Evolutionary conservation across 2,113 vertebrate genomes (phyloP), one percentile per base, ranked within the genome.

Genomic region (Rhinoptilus africanus): DNA sequence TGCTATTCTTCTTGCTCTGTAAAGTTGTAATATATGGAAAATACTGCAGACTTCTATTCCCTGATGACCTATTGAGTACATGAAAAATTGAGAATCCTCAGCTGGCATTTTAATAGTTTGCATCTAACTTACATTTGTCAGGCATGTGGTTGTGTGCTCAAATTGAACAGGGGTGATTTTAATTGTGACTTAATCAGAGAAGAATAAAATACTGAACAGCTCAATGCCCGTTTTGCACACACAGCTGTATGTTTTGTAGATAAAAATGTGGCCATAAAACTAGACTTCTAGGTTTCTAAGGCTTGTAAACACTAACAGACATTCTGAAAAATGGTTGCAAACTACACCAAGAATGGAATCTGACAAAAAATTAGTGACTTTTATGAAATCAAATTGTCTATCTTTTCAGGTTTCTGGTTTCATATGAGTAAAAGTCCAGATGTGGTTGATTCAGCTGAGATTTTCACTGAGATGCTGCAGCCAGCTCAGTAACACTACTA

Each of bases 21-120:
- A 75, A 93, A 89, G 4, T 72, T 81, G 69, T 85, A 93, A 84
- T 94, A 64, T 75, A 91, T 87, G 79, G 80, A 78, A 92, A 96
- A 97, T 57, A 78, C 69, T 94, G 72, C 89, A 95, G 89, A 78
- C 2, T 77, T 83, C 59, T 94, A 80, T 92, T 90, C 82, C 79
- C 75, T 48, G 12, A 45, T 75, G 93, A 86, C 66, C 54, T 92
- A 90, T 69, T 74, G 79, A 93, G 51, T n/a, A 67, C 72, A 93
- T 82, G 82, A 95, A 95, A 94, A 85, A 92, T 34, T 26, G 93
- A 88, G 85, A 85, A 60, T 66, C 75, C 15, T 89, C 21, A 63
- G 54, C 54, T 92, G 80, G 81, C 72, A 90, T 95, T 93, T 90
- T 88, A 94, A 94, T 84, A 71, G 47, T 50, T 84, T 53, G 7